A percentile compares a stretch with the other conserved stretches of the same genome.
Evolutionary conservation across 2,113 vertebrate species (phyloP).

Genomic region (Gallinago jamesoni): DNA sequence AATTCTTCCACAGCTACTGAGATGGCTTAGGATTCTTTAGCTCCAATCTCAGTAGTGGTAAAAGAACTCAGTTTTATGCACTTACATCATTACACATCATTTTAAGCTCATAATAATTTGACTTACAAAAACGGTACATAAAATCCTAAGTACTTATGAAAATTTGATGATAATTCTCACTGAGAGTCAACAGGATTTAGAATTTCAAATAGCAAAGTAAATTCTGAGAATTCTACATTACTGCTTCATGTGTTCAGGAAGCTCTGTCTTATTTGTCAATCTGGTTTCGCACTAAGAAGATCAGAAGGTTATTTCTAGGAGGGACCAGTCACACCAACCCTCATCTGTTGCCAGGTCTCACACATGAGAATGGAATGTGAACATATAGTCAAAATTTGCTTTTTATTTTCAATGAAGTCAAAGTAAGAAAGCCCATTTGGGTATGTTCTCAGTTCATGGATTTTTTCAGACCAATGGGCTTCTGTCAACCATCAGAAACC

Average conservation of each 20-base stretch:
- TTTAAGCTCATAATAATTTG: not conserved
- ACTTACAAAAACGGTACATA: not conserved
- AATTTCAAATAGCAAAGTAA: not conserved
- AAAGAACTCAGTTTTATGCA: not conserved
- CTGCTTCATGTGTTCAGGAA: not conserved
- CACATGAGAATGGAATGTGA: not conserved
- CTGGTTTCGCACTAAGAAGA: not conserved
- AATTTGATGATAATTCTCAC: not conserved
- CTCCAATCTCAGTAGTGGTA: not conserved
- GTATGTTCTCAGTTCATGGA: not conserved
- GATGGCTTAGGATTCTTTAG: not conserved
- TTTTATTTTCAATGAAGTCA: not conserved
- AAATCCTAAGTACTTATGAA: not conserved
- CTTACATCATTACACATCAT: not conserved
- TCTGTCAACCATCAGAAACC: not conserved
- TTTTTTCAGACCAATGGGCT: not conserved
- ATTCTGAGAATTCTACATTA: not conserved
- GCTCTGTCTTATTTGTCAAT: not conserved
- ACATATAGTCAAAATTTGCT: not conserved
- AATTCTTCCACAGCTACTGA: not conserved
- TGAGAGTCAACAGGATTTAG: slow-evolving; percentile 25
- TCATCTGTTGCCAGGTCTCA: not conserved
- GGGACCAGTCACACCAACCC: not conserved
- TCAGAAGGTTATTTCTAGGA: not conserved
- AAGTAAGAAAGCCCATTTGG: not conserved